Conservation (phyloP, 2,888 invertebrate species). For the Clepsis dumicolana region DNA sequence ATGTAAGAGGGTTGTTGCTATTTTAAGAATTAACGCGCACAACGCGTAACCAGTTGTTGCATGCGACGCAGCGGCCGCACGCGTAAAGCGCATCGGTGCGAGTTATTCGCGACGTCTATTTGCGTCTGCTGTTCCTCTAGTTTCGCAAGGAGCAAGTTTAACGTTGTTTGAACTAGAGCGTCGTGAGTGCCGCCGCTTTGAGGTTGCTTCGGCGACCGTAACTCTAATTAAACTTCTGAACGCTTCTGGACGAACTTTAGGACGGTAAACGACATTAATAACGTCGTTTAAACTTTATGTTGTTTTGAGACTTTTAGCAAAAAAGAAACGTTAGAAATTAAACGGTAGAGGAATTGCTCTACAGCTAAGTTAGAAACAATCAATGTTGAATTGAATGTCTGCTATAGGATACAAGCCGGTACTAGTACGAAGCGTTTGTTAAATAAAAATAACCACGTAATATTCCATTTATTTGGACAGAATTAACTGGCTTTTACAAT, state of each 20-base stretch:
- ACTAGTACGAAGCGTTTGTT: too few species aligned
- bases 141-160: slow-evolving; percentile 62
- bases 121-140: slow-evolving; percentile 67
- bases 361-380: too few species aligned
- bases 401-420: too few species aligned
- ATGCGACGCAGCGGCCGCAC: neutral
- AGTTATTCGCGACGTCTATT: slow-evolving; percentile 57
- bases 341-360: neutral
- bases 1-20: slow-evolving; percentile 79
- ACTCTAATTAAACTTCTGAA: slow-evolving; percentile 54
- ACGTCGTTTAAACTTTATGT: slow-evolving; percentile 7
- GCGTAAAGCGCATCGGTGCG: neutral
- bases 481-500: too few species aligned
- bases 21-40: slow-evolving; percentile 72
- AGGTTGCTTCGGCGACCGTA: slow-evolving; percentile 46
- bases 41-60: slow-evolving; percentile 60
- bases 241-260: slow-evolving; percentile 47
- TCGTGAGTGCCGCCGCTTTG: slow-evolving; percentile 52
- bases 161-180: slow-evolving; percentile 52
- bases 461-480: too few species aligned
- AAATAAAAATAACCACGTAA: too few species aligned
- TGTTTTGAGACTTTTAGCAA: neutral
- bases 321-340: neutral
- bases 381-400: too few species aligned
- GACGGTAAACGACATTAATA: slow-evolving; percentile 10